Conservation (phyloP, 2,888 invertebrate species). For the Eilema griseolum region DNA sequence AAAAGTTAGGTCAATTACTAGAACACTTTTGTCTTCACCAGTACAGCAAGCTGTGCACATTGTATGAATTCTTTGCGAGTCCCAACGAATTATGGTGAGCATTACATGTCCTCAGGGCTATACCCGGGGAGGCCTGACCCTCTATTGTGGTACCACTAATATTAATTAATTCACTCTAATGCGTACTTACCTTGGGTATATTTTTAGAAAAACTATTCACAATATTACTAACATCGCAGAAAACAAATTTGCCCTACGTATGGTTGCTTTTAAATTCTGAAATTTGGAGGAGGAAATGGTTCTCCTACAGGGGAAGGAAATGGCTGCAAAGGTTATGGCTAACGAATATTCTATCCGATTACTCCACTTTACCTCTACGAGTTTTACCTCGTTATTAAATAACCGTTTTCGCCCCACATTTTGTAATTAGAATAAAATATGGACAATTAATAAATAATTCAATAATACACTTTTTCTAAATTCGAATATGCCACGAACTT, state of each 20-base stretch:
- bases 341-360: too few relatives aligned
- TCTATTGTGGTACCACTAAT: slow-evolving; percentile 55
- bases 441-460: too few relatives aligned
- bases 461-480: not conserved
- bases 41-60: slow-evolving; percentile 73
- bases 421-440: too few relatives aligned
- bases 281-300: not conserved
- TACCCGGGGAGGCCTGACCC: slow-evolving; percentile 44
- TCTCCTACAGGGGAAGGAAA: not conserved
- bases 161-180: slow-evolving; percentile 44
- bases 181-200: not conserved
- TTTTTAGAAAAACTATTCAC: not conserved
- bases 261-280: not conserved
- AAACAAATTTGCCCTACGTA: not conserved
- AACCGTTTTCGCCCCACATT: too few relatives aligned
- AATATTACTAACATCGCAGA: not conserved
- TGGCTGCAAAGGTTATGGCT: too few relatives aligned
- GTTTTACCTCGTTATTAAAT: too few relatives aligned
- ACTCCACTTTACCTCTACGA: too few relatives aligned
- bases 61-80: slow-evolving; percentile 68
- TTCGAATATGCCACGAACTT: not conserved
- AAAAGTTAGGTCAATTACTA: too few relatives aligned
- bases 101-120: slow-evolving; percentile 36
- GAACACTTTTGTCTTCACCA: slow-evolving; percentile 44
- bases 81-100: slow-evolving; percentile 69